phyloP scores from a whole-genome alignment of 2,888 invertebrate genomes.

The Sarcophaga rosellei region DNA sequence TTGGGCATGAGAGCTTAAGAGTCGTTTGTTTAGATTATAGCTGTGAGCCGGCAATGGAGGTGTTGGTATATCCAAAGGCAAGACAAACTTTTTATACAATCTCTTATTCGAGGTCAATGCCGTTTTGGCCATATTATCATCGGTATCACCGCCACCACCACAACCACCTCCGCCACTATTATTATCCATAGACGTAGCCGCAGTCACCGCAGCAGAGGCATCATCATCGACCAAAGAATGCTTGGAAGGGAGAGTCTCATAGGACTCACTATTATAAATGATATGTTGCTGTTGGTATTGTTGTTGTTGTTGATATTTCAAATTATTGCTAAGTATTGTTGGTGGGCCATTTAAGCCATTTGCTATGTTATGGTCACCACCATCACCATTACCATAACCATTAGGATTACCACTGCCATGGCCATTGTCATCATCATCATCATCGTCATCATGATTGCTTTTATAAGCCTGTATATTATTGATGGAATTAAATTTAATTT shows the following conservation, averaged over 20 bases:
- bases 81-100: slow-evolving; percentile 42
- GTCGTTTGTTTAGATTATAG: slow-evolving; percentile 48
- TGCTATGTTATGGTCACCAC: neutral
- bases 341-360: slow-evolving; percentile 19
- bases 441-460: no score
- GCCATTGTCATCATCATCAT: neutral
- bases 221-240: neutral
- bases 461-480: slow-evolving; percentile 35
- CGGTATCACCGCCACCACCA: neutral
- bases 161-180: neutral
- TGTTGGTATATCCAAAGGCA: slow-evolving; percentile 64
- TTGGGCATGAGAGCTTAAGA: slow-evolving; percentile 42
- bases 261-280: slow-evolving; percentile 53
- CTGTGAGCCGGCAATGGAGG: slow-evolving; percentile 47
- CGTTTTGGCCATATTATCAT: slow-evolving; percentile 38
- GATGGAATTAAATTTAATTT: slow-evolving; percentile 19
- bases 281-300: slow-evolving; percentile 46
- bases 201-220: neutral
- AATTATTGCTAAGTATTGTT: neutral
- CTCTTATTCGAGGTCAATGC: slow-evolving; percentile 47
- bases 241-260: slow-evolving; percentile 37
- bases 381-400: neutral
- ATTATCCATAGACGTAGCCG: neutral
- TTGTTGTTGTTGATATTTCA: neutral
- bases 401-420: slow-evolving; percentile 7